These are phyloP conservation scores for Dicrostonyx torquatus DNA, from an alignment of 2,797 vertebrate species.

Conservation along the genomic window DNA sequence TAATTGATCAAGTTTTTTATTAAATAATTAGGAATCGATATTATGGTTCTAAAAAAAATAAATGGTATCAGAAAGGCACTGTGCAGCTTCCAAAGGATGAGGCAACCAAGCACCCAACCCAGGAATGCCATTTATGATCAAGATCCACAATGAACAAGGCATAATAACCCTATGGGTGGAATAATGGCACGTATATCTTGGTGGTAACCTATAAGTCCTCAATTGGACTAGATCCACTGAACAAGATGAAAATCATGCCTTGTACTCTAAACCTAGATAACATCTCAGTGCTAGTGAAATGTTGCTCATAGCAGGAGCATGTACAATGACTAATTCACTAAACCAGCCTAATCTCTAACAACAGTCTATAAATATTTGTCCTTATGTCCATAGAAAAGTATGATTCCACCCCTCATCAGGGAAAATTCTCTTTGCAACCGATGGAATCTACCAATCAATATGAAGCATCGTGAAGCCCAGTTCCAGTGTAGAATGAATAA, in stretches of 20 bases:
- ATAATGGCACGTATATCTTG: neutral
- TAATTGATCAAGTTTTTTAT: neutral
- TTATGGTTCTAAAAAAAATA: neutral
- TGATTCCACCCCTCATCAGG: neutral
- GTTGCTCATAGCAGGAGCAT: neutral
- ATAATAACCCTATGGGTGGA: neutral
- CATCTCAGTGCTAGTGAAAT: neutral
- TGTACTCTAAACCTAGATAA: too few relatives aligned
- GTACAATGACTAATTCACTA: neutral
- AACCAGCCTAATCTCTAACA: neutral
- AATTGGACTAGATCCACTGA: neutral
- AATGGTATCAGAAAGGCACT: neutral
- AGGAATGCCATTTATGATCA: neutral
- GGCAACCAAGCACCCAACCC: too few relatives aligned
- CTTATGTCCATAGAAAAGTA: neutral
- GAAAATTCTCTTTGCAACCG: neutral
- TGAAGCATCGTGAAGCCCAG: neutral
- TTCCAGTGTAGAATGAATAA: neutral
- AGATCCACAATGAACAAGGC: neutral
- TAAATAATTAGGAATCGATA: neutral
- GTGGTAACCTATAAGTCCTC: neutral
- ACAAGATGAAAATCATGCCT: neutral
- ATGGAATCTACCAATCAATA: neutral
- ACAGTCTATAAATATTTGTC: neutral
- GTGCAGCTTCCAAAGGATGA: neutral